These are phyloP conservation scores for Bradypus variegatus DNA, from an alignment of 2,797 vertebrate species.

Conservation along the genomic window DNA sequence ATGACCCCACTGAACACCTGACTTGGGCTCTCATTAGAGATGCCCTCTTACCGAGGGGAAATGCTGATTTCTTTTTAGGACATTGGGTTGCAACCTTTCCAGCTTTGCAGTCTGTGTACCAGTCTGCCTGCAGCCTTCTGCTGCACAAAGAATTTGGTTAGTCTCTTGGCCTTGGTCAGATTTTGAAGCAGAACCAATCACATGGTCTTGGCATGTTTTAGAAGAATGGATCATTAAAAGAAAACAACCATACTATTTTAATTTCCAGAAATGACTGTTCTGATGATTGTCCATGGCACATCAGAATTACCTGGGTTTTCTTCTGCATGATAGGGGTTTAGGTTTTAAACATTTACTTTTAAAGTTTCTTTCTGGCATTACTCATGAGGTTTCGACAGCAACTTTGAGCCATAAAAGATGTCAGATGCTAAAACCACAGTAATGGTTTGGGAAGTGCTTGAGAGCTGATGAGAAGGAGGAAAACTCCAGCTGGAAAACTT, in stretches of 20 bases:
- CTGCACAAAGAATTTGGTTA: neutral
- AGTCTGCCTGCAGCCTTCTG: neutral
- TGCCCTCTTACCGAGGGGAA: no score
- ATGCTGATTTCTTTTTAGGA: neutral
- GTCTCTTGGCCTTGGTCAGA: neutral
- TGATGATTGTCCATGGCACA: neutral
- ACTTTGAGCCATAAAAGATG: neutral
- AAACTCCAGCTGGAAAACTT: neutral
- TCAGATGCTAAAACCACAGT: neutral
- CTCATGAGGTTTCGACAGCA: neutral
- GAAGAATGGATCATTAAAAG: neutral
- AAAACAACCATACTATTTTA: neutral
- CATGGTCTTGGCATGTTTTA: neutral
- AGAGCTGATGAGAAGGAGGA: neutral
- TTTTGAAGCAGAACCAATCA: neutral
- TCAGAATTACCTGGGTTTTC: neutral
- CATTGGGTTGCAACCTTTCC: neutral
- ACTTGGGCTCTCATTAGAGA: neutral
- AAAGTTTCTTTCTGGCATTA: slow-evolving; percentile 23
- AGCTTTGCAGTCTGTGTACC: rapidly evolving
- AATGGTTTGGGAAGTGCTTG: neutral
- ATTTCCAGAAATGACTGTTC: neutral
- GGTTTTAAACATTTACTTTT: neutral
- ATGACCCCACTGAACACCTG: rapidly evolving
- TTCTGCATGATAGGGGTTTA: neutral